These are phyloP conservation scores for Tiaroga cobitis DNA, from an alignment of 2,797 vertebrate species.

Conservation along the genomic window DNA sequence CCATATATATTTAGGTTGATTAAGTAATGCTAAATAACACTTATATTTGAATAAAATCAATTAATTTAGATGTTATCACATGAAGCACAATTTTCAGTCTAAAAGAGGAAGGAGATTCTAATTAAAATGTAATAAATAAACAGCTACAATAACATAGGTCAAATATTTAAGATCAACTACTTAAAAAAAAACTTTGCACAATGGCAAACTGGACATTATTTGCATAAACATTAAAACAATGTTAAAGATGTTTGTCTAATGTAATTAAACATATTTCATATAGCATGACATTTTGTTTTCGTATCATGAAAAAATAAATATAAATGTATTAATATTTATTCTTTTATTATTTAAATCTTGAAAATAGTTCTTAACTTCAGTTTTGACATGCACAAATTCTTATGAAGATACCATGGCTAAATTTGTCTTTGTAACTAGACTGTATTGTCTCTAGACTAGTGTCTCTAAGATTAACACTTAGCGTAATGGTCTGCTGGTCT, in stretches of 20 bases:
- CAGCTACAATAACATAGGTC: not conserved
- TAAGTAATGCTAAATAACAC: not conserved
- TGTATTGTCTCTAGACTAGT: constrained; percentile 26
- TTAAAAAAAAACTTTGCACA: not conserved
- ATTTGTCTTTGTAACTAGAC: constrained; percentile 19
- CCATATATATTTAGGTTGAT: not conserved
- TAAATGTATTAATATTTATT: not conserved
- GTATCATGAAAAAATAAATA: not conserved
- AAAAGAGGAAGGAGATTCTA: not conserved
- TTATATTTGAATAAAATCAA: not conserved
- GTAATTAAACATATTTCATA: not conserved
- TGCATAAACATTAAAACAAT: not conserved
- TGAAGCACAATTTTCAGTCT: not conserved
- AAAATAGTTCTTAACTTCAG: not conserved
- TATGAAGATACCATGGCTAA: constrained; percentile 25
- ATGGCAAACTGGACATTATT: not conserved
- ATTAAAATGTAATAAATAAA: not conserved
- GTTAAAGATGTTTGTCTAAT: not conserved
- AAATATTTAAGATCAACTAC: not conserved
- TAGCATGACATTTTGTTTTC: not conserved
- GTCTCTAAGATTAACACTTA: constrained; percentile 51
- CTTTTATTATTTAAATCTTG: not conserved
- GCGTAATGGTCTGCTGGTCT: constrained; percentile 56
- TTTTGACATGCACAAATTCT: not conserved
- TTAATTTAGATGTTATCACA: not conserved